Evolutionary conservation across 2,797 vertebrate genomes (phyloP), one percentile per base, ranked within the genome.

Genomic region (Rhinatrema bivittatum): DNA sequence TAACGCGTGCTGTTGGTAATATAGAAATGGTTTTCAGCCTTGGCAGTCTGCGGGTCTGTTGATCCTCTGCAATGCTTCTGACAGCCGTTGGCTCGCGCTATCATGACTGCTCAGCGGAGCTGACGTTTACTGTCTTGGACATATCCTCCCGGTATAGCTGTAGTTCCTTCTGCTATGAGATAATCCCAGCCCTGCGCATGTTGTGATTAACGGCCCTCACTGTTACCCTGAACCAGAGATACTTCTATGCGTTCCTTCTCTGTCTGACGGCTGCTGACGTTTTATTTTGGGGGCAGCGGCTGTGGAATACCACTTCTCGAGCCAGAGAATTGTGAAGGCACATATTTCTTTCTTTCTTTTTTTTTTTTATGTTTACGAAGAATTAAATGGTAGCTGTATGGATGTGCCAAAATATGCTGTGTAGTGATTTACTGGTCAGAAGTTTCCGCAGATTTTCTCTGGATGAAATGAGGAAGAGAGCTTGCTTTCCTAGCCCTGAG

Each of bases 161-260:
- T 28, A 36, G 35, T 36, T 20, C 32, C 36, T 38, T 30, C 9
- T n/a, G 32, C 11, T 17, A 31, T 25, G 29, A 25, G 49, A 34
- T 21, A 31, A 13, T 19, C 19, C 20, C 38, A 33, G 26, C 46
- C 42, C 35, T 38, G 36, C 32, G 34, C 16, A n/a, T 8, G 11
- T 16, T 41, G 24, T 52, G 42, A 53, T 53, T 46, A 46, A 47
- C 47, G 33, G 39, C 14, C 28, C 32, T 32, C 42, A 19, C 25
- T 15, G n/a, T 49, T 27, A 13, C 16, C 26, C 17, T 31, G 29
- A 18, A 20, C 17, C 20, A 27, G 28, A 13, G 24, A 4, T 23
- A n/a, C n/a, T 35, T 31, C 28, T 28, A n/a, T 10, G 6, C 24
- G 11, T n/a, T 16, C 33, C 32, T 17, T 15, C 16, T 12, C 10